phyloP scores from a whole-genome alignment of 2,113 vertebrate species.

The Syngnathus typhle region DNA sequence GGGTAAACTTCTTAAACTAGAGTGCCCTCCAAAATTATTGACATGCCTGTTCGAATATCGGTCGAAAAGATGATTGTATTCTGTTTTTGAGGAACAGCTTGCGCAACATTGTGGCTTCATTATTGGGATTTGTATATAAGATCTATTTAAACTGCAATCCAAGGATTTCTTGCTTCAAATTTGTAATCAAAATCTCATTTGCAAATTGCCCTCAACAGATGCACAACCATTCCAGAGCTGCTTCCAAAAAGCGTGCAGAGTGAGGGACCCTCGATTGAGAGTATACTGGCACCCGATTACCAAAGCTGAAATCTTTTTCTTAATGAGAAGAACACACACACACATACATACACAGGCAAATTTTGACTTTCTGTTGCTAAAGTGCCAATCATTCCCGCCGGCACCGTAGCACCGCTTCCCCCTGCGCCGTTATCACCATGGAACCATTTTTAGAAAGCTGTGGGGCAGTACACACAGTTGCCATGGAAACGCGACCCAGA shows the following conservation, averaged over 20 bases:
- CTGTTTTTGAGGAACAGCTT: no score
- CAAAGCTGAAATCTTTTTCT: background rate
- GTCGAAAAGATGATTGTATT: no score
- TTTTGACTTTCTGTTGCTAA: background rate
- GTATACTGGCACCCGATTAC: background rate
- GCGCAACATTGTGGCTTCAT: no score
- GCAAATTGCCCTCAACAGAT: background rate
- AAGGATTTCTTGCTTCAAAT: background rate
- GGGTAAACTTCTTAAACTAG: no score
- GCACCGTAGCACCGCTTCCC: slow-evolving; percentile 34
- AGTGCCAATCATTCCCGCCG: slow-evolving; percentile 45
- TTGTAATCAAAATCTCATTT: background rate
- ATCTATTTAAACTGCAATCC: no score
- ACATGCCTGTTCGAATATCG: background rate
- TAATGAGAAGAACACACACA: background rate
- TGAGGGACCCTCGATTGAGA: background rate
- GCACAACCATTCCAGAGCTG: background rate
- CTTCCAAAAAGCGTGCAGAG: background rate
- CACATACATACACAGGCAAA: no score
- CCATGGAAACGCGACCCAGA: slow-evolving; percentile 70
- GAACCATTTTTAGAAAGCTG: slow-evolving; percentile 69
- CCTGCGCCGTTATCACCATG: slow-evolving; percentile 60
- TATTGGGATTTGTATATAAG: no score
- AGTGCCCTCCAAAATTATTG: no score
- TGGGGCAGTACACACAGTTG: slow-evolving; percentile 72